phyloP scores from a whole-genome alignment of 2,888 invertebrate genomes.

The Hedya salicella region DNA sequence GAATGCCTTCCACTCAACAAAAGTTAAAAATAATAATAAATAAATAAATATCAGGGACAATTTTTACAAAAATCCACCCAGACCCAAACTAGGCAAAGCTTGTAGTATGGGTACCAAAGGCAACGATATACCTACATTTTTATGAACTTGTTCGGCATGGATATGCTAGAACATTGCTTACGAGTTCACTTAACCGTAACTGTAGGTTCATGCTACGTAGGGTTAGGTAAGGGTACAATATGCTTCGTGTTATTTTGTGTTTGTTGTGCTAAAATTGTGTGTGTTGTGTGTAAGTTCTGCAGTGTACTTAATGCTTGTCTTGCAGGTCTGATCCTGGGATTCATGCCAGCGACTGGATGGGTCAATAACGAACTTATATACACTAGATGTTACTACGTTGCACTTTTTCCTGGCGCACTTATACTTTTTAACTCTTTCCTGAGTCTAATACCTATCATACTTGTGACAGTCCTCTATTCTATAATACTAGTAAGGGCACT shows the following conservation, averaged over 20 bases:
- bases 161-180: too few species aligned
- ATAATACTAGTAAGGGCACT: constrained; percentile 85
- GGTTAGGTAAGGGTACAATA: too few species aligned
- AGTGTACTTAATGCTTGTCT: constrained; percentile 43
- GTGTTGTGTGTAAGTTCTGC: constrained; percentile 13
- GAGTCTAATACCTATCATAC: constrained; percentile 80
- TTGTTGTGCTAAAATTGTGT: constrained; percentile 55
- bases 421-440: constrained; percentile 83
- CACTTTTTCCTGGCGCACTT: constrained; percentile 82
- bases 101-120: too few species aligned
- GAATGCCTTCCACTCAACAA: too few species aligned
- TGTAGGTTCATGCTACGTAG: too few species aligned
- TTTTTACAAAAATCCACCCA: too few species aligned
- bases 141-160: too few species aligned
- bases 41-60: too few species aligned
- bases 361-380: constrained; percentile 63
- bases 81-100: too few species aligned
- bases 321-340: constrained; percentile 84
- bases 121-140: too few species aligned
- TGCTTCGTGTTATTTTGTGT: background rate
- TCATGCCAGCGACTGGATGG: constrained; percentile 86
- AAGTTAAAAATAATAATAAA: too few species aligned
- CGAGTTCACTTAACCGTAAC: too few species aligned
- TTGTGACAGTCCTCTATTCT: constrained; percentile 81
- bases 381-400: constrained; percentile 83